Evolutionary conservation across 2,888 invertebrate genomes (phyloP), one percentile per base, ranked within the genome.

Genomic region (Lamellibrachia columna): DNA sequence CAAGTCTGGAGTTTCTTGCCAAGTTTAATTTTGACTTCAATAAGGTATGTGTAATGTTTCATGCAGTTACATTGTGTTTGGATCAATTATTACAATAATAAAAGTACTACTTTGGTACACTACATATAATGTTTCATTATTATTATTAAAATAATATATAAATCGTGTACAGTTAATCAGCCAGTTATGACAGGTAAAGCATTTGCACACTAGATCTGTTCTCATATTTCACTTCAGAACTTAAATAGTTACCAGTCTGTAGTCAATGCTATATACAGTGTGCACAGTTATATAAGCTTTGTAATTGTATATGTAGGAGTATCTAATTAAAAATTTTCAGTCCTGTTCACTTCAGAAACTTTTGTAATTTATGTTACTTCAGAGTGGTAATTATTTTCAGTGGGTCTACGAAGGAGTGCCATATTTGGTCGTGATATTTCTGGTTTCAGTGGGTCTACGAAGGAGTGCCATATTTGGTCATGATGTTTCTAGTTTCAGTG

Each of bases 1-100:
- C 75, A 75, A 75, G 75, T 75, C 22, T 75, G 75, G 75, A 75
- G 75, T 75, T 75, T 22, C 75, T 75, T 75, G 75, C 75, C 75
- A 75, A 75, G 22, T 75, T 75, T 75, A 75, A 75, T 15, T 75
- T 75, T 75, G 75, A 75, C 75, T 75, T 75, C 75, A 75, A 75
- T 22, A 75, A 75, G 75, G 75, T 75, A 75, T 75, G 75, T 75
- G n/a, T n/a, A 75, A n/a, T 75, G 15, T 15, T 75, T 22, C 75
- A 75, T 75, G 40, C n/a, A 75, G n/a, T 22, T 11, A 2, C 6
- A 22, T 75, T 75, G 4, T 75, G 15, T 3, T 75, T 75, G 75
- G 75, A 22, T 75, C 75, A 3, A 15, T 75, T 15, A 75, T 22
- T 75, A 75, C 2, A 75, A 75, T 75, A 75, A 75, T n/a, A 75